These are phyloP conservation scores for Neodon shergylaensis DNA, from an alignment of 2,113 vertebrate species.

Conservation along the genomic window DNA sequence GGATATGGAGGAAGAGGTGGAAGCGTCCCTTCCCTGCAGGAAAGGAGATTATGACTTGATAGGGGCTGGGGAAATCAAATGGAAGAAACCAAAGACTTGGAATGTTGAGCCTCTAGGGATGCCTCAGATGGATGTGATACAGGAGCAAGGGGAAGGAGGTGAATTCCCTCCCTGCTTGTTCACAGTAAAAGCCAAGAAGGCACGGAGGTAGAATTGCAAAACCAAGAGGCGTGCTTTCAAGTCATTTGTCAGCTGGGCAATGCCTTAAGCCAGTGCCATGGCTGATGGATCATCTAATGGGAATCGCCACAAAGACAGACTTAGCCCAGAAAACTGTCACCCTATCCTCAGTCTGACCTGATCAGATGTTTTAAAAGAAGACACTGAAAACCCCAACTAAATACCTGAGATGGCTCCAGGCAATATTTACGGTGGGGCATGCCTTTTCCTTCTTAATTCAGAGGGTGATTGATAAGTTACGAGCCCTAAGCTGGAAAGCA, in stretches of 20 bases:
- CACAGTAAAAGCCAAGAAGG: constrained; percentile 76
- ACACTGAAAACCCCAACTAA: constrained; percentile 40
- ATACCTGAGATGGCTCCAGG: not conserved
- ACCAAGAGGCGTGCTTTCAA: constrained; percentile 49
- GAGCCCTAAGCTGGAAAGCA: constrained; percentile 40
- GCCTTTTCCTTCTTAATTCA: constrained; percentile 54
- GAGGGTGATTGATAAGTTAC: constrained; percentile 62
- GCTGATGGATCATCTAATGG: constrained; percentile 63
- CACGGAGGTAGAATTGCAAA: constrained; percentile 63
- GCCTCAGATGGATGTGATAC: constrained; percentile 51
- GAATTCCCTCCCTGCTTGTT: constrained; percentile 12
- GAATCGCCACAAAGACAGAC: not conserved
- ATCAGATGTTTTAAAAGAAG: constrained; percentile 55
- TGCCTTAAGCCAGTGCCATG: constrained; percentile 35
- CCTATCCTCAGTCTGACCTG: not conserved
- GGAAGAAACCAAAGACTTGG: constrained; percentile 72
- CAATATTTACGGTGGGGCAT: constrained; percentile 61
- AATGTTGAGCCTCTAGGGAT: constrained; percentile 72
- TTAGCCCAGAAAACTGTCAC: constrained; percentile 32
- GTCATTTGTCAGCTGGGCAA: constrained; percentile 69
- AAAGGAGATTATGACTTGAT: constrained; percentile 80
- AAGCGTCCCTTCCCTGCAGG: constrained; percentile 79
- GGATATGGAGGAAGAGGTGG: constrained; percentile 81
- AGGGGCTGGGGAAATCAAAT: constrained; percentile 75
- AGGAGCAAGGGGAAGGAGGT: constrained; percentile 62